phyloP scores from a whole-genome alignment of 23 tunicate genomes.

The Aplidium turbinatum region DNA sequence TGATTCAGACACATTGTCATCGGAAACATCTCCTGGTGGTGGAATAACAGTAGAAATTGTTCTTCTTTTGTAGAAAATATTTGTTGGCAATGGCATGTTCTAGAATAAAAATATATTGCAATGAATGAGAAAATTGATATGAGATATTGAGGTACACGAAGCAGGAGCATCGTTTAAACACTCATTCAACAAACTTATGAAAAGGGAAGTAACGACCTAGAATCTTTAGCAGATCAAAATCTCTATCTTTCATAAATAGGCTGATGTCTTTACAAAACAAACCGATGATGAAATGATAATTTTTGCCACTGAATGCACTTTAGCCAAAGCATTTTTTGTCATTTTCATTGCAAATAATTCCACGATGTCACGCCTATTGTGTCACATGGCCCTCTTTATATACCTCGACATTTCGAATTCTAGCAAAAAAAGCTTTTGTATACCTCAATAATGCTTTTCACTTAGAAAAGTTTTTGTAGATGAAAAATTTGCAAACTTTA shows the following conservation, averaged over 20 bases:
- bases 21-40: conserved; percentile 23
- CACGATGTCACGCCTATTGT: not conserved
- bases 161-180: not conserved
- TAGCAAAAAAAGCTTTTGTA: not conserved
- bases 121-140: too few relatives aligned
- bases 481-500: conserved; percentile 1
- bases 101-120: not conserved
- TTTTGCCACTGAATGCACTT: not conserved
- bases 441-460: not conserved
- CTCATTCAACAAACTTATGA: not conserved
- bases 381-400: conserved; percentile 3
- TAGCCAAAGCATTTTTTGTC: conserved; percentile 4
- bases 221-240: conserved; percentile 2
- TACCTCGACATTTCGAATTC: not conserved
- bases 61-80: conserved; percentile 19
- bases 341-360: not conserved
- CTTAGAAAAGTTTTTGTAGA: not conserved
- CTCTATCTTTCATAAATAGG: conserved; percentile 5
- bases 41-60: conserved; percentile 4
- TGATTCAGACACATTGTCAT: conserved; percentile 13
- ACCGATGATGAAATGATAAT: conserved; percentile 10
- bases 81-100: conserved; percentile 20
- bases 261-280: not conserved
- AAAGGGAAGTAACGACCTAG: conserved; percentile 5
- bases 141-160: conserved; percentile 15